These are phyloP conservation scores for Lates japonicus DNA, from an alignment of 2,797 vertebrate species.

Conservation along the genomic window DNA sequence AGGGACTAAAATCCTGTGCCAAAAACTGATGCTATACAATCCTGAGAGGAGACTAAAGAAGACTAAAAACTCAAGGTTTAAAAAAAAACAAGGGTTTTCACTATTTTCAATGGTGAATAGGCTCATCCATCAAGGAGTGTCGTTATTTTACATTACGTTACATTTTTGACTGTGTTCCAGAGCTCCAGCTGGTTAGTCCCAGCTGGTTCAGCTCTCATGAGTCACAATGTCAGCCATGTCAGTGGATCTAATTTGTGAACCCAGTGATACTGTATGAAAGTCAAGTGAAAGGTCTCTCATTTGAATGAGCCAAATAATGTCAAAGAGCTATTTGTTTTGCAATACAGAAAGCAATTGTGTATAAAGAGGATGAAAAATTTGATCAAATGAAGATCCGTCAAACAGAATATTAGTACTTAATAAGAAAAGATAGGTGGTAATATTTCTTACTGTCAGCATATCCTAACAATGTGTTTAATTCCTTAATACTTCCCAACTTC, in stretches of 20 bases:
- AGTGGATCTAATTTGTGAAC: neutral
- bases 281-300: too few species aligned
- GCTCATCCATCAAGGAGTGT: neutral
- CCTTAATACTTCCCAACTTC: neutral
- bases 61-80: neutral
- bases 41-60: neutral
- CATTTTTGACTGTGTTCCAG: conserved; percentile 12
- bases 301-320: neutral
- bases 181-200: neutral
- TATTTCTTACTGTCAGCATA: neutral
- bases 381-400: neutral
- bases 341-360: neutral
- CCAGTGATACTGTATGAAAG: neutral
- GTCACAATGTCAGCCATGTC: conserved; percentile 1
- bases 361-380: neutral
- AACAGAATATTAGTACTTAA: neutral
- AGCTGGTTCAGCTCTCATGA: neutral
- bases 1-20: neutral
- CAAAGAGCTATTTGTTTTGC: neutral
- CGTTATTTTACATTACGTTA: too few species aligned
- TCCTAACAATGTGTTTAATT: neutral
- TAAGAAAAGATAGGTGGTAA: neutral
- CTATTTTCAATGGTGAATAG: neutral
- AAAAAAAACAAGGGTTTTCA: neutral
- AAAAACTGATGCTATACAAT: neutral